Percentiles rank a stretch among this genome's conserved stretches.
Conservation (phyloP, 2,797 vertebrate species). For the Falco concolor region DNA sequence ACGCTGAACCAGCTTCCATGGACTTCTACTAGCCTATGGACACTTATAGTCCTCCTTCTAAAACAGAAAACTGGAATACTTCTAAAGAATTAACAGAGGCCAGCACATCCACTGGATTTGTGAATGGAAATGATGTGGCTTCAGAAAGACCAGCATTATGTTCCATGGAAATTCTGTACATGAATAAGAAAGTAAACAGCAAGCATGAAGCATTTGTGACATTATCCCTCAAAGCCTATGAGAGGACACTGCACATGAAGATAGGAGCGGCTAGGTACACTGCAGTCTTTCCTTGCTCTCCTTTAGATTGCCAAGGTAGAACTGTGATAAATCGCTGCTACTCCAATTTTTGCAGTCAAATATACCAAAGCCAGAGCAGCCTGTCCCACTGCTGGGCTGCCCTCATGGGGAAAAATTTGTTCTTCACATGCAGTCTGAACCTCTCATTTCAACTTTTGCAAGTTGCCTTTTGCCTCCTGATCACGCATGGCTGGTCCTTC, state of each 20-base stretch:
- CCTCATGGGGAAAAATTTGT: not conserved
- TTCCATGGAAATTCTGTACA: not conserved
- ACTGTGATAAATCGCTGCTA: not conserved
- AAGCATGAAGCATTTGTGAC: not conserved
- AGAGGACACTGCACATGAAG: fast-evolving
- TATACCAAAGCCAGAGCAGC: fast-evolving
- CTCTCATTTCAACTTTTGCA: not conserved
- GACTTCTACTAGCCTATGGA: not conserved
- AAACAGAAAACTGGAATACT: not conserved
- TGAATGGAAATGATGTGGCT: not conserved
- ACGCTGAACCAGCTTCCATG: not conserved
- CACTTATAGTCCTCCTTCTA: not conserved
- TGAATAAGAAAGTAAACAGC: not conserved
- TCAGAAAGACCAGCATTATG: not conserved
- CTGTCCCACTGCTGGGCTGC: not conserved
- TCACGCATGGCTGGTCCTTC: fast-evolving
- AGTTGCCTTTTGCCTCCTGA: not conserved
- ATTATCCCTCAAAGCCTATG: not conserved
- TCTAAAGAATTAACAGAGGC: not conserved
- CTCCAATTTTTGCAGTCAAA: not conserved
- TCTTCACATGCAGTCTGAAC: not conserved
- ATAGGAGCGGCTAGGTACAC: not conserved
- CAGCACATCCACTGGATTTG: not conserved
- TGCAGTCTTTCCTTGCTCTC: not conserved
- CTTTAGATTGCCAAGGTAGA: not conserved